A percentile compares a stretch with the other conserved stretches of the same genome.
Evolutionary conservation across 2,888 invertebrate genomes (phyloP).

Genomic region (Aquatica leii): DNA sequence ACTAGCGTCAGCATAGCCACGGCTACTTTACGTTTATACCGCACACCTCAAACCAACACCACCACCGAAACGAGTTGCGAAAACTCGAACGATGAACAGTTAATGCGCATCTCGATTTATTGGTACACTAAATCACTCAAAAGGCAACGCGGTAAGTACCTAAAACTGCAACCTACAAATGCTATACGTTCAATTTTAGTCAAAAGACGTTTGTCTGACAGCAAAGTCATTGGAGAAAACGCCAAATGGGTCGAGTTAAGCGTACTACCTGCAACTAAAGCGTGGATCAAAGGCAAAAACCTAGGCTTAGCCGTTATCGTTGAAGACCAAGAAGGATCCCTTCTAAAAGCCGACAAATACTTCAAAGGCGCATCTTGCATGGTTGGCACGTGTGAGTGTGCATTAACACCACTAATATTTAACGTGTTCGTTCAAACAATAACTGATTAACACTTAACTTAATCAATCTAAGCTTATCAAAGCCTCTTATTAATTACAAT

Average conservation of each 20-base stretch:
- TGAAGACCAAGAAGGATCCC: slow-evolving; percentile 67
- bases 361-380: slow-evolving; percentile 63
- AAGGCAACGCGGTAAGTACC: slow-evolving; percentile 64
- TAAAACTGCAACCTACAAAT: too few species aligned
- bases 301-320: slow-evolving; percentile 65
- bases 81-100: slow-evolving; percentile 62
- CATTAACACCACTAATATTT: slow-evolving; percentile 32
- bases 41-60: slow-evolving; percentile 59
- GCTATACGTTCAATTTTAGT: slow-evolving; percentile 49
- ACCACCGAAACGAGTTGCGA: slow-evolving; percentile 34
- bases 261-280: slow-evolving; percentile 60
- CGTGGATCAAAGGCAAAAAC: slow-evolving; percentile 58
- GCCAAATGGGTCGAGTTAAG: slow-evolving; percentile 63
- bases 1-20: slow-evolving; percentile 63
- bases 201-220: slow-evolving; percentile 62
- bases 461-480: too few species aligned
- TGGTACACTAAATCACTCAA: slow-evolving; percentile 66
- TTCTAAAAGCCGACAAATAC: slow-evolving; percentile 62
- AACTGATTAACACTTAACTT: slow-evolving; percentile 11
- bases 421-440: slow-evolving; percentile 13
- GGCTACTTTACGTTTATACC: slow-evolving; percentile 64
- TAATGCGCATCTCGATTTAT: slow-evolving; percentile 67
- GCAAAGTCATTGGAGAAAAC: slow-evolving; percentile 59
- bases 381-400: slow-evolving; percentile 62
- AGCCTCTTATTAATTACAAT: too few species aligned